Evolutionary conservation across 2,888 invertebrate species (phyloP).

Genomic region (Aleiodes testaceus): DNA sequence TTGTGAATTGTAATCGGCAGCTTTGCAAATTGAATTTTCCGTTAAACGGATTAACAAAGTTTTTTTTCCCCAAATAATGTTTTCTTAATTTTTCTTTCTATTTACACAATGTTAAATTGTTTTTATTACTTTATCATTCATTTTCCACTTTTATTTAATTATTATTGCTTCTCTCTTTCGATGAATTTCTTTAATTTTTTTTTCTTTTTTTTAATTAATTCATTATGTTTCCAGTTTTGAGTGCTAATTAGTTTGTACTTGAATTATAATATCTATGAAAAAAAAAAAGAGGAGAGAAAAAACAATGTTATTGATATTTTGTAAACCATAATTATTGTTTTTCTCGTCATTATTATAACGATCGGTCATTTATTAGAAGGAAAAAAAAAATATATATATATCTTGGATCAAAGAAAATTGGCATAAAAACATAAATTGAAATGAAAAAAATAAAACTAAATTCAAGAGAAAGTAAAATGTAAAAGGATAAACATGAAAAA

Average conservation of each 20-base stretch:
- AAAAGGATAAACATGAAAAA: conserved; percentile 36
- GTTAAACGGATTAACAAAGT: conserved; percentile 60
- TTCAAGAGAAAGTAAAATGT: conserved; percentile 5
- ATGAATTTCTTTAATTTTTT: conserved; percentile 27
- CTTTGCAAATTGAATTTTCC: conserved; percentile 59
- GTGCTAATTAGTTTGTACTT: conserved; percentile 44
- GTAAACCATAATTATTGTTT: conserved; percentile 24
- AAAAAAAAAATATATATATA: neutral
- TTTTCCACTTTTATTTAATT: conserved; percentile 47
- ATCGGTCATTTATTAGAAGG: conserved; percentile 55
- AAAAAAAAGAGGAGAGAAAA: neutral
- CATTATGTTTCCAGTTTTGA: conserved; percentile 6
- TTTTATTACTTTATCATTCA: conserved; percentile 52
- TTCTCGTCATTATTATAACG: conserved; percentile 33
- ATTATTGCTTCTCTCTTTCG: conserved; percentile 42
- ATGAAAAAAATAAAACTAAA: conserved; percentile 20
- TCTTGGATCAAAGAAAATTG: conserved; percentile 33
- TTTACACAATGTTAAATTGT: conserved; percentile 66
- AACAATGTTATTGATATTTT: neutral
- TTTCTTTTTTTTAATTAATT: conserved; percentile 50
- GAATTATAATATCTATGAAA: conserved; percentile 30
- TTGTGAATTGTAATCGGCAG: conserved; percentile 56
- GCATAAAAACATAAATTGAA: conserved; percentile 5
- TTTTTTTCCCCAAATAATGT: conserved; percentile 65
- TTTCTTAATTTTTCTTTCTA: conserved; percentile 57